Evolutionary conservation across 2,113 vertebrate species (phyloP).

Genomic region (Chaetorhynchus papuensis): DNA sequence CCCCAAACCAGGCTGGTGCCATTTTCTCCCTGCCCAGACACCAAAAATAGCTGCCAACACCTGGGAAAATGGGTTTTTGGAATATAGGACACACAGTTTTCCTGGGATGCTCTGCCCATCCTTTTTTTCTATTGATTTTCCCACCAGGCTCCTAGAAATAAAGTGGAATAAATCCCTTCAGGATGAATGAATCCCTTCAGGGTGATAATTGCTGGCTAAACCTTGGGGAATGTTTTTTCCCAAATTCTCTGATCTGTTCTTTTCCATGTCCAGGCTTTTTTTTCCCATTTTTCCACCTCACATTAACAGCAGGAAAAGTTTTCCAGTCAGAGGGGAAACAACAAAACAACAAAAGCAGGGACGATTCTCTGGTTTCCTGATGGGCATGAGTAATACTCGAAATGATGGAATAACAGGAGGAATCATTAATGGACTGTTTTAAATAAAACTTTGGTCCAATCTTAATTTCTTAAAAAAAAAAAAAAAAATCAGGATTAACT

Average conservation of each 20-base stretch:
- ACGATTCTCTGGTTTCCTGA: neutral
- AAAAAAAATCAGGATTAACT: accelerated
- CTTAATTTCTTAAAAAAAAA: neutral
- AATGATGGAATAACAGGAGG: neutral
- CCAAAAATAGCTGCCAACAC: neutral
- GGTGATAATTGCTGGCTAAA: neutral
- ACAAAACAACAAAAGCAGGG: neutral
- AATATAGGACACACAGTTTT: neutral
- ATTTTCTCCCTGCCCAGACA: neutral
- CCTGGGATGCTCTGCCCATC: neutral
- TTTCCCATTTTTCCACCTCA: neutral
- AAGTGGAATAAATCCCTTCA: neutral
- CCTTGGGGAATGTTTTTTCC: neutral
- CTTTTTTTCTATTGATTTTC: neutral
- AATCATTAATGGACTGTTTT: neutral
- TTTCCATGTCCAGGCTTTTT: neutral
- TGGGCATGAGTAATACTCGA: neutral
- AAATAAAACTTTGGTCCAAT: neutral
- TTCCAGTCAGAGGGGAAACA: neutral
- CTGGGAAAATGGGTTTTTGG: neutral
- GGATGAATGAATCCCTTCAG: neutral
- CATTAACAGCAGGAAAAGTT: neutral
- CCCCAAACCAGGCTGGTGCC: accelerated
- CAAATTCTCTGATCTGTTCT: neutral
- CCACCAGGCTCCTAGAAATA: neutral